Conservation (phyloP, 2,888 invertebrate genomes). For the Elgonia sp. region DNA sequence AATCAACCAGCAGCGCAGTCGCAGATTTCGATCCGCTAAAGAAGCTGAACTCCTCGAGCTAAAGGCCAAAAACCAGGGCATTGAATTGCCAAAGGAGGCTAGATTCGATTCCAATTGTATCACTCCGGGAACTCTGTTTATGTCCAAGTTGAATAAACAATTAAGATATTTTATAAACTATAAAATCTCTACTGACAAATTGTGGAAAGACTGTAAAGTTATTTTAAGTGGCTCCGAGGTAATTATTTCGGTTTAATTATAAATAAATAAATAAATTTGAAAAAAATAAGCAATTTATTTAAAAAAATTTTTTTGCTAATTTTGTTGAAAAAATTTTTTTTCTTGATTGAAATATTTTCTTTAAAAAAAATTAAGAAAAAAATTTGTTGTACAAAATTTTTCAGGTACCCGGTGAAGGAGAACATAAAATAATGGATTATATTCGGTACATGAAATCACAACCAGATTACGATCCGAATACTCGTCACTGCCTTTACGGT, state of each 20-base stretch:
- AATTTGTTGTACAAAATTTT: background rate
- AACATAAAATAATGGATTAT: slow-evolving; percentile 99
- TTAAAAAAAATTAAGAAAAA: too few relatives aligned
- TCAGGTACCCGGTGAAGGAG: slow-evolving; percentile 98
- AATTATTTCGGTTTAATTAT: too few relatives aligned
- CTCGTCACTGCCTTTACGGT: slow-evolving; percentile 98
- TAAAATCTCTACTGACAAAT: slow-evolving; percentile 94
- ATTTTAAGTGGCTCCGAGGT: slow-evolving; percentile 98
- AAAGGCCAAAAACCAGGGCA: slow-evolving; percentile 93
- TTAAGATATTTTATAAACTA: slow-evolving; percentile 94
- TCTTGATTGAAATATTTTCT: too few relatives aligned
- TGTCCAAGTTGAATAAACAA: slow-evolving; percentile 95
- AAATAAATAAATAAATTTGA: too few relatives aligned
- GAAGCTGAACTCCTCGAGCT: slow-evolving; percentile 93
- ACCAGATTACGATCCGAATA: slow-evolving; percentile 95
- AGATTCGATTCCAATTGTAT: slow-evolving; percentile 99
- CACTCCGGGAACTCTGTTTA: slow-evolving; percentile 98
- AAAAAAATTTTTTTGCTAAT: too few relatives aligned
- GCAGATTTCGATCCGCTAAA: slow-evolving; percentile 96
- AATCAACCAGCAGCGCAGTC: slow-evolving; percentile 98
- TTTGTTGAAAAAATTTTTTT: too few relatives aligned
- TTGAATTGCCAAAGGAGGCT: slow-evolving; percentile 92
- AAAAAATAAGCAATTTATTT: too few relatives aligned
- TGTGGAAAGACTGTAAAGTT: slow-evolving; percentile 95
- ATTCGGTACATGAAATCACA: slow-evolving; percentile 95